Evolutionary conservation across 2,113 vertebrate species (phyloP).

Genomic region (Oryzias curvinotus): DNA sequence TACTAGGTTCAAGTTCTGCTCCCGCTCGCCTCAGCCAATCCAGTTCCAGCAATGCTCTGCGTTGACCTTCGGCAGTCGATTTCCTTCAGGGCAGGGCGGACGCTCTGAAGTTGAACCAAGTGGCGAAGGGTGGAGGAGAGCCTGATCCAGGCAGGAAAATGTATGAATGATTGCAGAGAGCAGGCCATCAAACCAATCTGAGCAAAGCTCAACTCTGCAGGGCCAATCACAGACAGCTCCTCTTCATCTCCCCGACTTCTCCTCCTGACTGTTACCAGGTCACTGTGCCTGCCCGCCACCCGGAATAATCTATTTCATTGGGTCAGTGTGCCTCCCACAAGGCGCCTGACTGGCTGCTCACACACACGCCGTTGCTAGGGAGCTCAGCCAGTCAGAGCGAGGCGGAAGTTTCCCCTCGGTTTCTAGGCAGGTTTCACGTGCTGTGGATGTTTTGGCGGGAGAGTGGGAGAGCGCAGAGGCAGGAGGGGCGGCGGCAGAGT

Average conservation of each 20-base stretch:
- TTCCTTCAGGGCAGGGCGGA: slow-evolving; percentile 65
- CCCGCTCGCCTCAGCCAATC: slow-evolving; percentile 70
- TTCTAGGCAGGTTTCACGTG: slow-evolving; percentile 81
- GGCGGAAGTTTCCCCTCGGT: slow-evolving; percentile 74
- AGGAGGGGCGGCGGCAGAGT: slow-evolving; percentile 55
- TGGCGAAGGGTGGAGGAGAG: slow-evolving; percentile 49
- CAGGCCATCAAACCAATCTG: slow-evolving; percentile 59
- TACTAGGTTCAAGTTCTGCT: slow-evolving; percentile 72
- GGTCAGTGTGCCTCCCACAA: slow-evolving; percentile 76
- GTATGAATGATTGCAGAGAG: slow-evolving; percentile 79
- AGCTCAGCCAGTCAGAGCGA: slow-evolving; percentile 71
- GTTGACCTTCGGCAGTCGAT: slow-evolving; percentile 72
- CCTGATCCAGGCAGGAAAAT: slow-evolving; percentile 72
- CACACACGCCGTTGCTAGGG: slow-evolving; percentile 79
- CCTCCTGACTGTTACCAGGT: slow-evolving; percentile 82
- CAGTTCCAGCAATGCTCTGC: slow-evolving; percentile 46
- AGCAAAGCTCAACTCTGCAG: slow-evolving; percentile 18
- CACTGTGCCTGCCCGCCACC: slow-evolving; percentile 74
- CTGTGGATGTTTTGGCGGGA: slow-evolving; percentile 80
- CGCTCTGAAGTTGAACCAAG: slow-evolving; percentile 55
- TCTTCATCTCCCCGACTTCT: slow-evolving; percentile 67
- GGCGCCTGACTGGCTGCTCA: slow-evolving; percentile 75
- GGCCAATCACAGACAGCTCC: slow-evolving; percentile 53
- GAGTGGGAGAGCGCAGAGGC: slow-evolving; percentile 46
- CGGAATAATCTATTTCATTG: slow-evolving; percentile 77